These are phyloP conservation scores for Drosophila seguyi DNA, from an alignment of 1,140 invertebrate genomes.

Conservation along the genomic window DNA sequence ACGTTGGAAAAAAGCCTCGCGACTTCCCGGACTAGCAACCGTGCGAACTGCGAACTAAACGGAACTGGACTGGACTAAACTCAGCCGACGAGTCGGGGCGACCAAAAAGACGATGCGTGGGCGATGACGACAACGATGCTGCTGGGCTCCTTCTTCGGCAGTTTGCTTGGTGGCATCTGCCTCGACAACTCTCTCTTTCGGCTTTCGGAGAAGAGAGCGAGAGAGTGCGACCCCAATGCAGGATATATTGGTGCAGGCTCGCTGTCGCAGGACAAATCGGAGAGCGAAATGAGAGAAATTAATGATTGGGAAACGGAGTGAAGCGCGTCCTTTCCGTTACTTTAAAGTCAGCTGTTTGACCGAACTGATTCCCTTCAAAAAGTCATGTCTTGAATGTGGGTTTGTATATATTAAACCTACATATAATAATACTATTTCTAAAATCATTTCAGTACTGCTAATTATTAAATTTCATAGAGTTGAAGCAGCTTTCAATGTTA, in stretches of 20 bases:
- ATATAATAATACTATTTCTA: too few relatives aligned
- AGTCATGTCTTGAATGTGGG: neutral
- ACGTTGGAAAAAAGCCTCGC: slow-evolving; percentile 21
- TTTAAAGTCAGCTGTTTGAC: slow-evolving; percentile 20
- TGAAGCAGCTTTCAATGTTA: neutral
- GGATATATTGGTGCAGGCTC: slow-evolving; percentile 39
- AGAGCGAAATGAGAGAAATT: slow-evolving; percentile 8
- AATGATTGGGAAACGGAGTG: neutral
- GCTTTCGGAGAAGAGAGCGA: slow-evolving; percentile 7
- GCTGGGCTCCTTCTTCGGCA: slow-evolving; percentile 48
- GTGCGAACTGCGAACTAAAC: slow-evolving; percentile 31
- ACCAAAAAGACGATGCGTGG: slow-evolving; percentile 28
- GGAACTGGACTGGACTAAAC: slow-evolving; percentile 29
- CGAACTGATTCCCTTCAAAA: neutral
- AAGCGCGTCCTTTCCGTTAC: neutral
- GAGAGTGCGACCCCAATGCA: slow-evolving; percentile 40
- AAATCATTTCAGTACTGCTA: too few relatives aligned
- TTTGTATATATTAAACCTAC: too few relatives aligned
- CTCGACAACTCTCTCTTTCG: slow-evolving; percentile 11
- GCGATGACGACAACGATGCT: slow-evolving; percentile 52
- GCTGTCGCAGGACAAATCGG: neutral
- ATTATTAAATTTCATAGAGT: too few relatives aligned
- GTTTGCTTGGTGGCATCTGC: slow-evolving; percentile 65
- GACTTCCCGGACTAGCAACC: slow-evolving; percentile 9
- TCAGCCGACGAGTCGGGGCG: slow-evolving; percentile 6